Evolutionary conservation across 2,113 vertebrate genomes (phyloP).

Genomic region (Uria aalge): DNA sequence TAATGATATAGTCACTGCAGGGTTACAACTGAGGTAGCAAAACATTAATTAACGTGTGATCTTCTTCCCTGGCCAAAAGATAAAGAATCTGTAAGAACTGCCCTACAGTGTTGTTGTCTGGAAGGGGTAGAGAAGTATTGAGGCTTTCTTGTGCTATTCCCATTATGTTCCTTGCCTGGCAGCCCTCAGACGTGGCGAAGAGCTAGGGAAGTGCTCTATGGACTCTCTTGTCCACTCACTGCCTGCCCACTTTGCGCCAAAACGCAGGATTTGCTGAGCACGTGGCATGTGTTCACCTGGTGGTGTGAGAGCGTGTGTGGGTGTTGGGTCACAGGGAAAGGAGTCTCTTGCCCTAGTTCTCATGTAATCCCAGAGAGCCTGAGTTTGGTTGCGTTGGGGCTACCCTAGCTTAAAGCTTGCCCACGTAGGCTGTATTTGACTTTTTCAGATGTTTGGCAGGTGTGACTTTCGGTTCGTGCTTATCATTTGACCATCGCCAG

Average conservation of each 20-base stretch:
- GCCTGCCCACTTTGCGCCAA: neutral
- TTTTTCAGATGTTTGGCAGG: neutral
- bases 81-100: neutral
- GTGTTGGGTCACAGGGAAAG: neutral
- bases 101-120: neutral
- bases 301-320: neutral
- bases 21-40: neutral
- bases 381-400: neutral
- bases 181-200: fast-evolving
- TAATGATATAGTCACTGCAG: neutral
- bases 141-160: neutral
- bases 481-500: slow-evolving; percentile 7
- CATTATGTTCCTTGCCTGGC: neutral
- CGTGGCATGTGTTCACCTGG: neutral
- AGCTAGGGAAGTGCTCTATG: neutral
- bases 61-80: neutral
- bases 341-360: neutral
- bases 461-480: neutral
- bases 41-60: fast-evolving
- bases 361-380: neutral
- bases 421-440: neutral
- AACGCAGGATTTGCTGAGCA: neutral
- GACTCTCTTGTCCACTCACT: neutral
- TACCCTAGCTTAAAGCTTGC: neutral
- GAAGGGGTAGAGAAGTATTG: neutral